Percentiles rank a stretch among this genome's conserved stretches.
Conservation (phyloP, 2,113 vertebrate genomes). For the Ophiodon elongatus region DNA sequence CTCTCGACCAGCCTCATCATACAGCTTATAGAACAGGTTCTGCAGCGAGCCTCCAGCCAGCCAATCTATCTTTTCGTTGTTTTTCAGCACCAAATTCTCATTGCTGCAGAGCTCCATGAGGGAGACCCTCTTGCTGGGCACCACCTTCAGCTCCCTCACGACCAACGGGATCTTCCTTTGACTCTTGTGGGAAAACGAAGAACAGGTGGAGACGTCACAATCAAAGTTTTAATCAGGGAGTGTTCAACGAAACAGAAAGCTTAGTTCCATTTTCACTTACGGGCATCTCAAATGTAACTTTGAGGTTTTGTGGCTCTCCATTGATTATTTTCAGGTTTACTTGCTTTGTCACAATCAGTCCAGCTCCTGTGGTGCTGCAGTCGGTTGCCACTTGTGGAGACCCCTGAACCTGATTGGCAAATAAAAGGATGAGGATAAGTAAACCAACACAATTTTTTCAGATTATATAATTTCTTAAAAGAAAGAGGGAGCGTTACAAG, state of each 20-base stretch:
- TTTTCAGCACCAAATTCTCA: constrained; percentile 85
- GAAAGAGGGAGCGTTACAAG: not conserved
- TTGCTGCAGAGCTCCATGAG: constrained; percentile 86
- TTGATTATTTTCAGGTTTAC: constrained; percentile 88
- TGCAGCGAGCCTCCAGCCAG: constrained; percentile 87
- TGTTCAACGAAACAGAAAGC: not conserved
- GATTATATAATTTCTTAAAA: not conserved
- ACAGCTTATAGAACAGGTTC: constrained; percentile 90
- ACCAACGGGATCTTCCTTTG: constrained; percentile 83
- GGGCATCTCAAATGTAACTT: constrained; percentile 88
- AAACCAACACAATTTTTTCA: not conserved
- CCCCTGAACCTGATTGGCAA: constrained; percentile 83
- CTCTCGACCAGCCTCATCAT: constrained; percentile 89
- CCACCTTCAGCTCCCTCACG: constrained; percentile 85
- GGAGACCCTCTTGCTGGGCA: constrained; percentile 88
- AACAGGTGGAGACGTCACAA: not conserved
- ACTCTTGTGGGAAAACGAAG: constrained; percentile 74
- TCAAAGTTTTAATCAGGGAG: too few relatives aligned
- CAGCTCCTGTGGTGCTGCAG: constrained; percentile 90
- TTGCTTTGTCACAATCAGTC: constrained; percentile 85
- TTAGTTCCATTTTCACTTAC: constrained; percentile 83
- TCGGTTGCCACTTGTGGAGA: constrained; percentile 84
- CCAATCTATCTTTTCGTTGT: constrained; percentile 90
- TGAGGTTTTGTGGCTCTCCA: constrained; percentile 83
- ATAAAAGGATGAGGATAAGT: not conserved